Percentiles rank a stretch among this genome's conserved stretches.
phyloP scores from a whole-genome alignment of 2,888 invertebrate genomes.

The Rotaria macrura region DNA sequence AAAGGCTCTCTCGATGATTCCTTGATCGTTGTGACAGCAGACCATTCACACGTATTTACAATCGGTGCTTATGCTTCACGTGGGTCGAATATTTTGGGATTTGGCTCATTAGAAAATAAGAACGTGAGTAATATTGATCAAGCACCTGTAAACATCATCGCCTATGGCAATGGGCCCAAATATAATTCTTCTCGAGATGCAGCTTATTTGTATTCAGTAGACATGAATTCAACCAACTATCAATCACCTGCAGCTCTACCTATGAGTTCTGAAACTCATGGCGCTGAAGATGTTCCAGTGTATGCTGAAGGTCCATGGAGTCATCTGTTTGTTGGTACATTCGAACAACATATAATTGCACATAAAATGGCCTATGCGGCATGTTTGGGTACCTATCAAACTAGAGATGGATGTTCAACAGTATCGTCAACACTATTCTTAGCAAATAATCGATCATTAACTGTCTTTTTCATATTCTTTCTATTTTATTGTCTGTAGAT shows the following conservation, averaged over 20 bases:
- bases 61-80: slow-evolving; percentile 27
- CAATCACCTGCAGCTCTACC: slow-evolving; percentile 38
- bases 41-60: slow-evolving; percentile 34
- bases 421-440: no score
- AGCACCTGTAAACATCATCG: not conserved
- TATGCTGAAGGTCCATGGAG: slow-evolving; percentile 72
- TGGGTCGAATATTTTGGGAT: slow-evolving; percentile 27
- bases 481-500: no score
- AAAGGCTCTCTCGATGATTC: slow-evolving; percentile 3
- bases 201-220: not conserved
- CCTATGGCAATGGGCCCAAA: slow-evolving; percentile 32
- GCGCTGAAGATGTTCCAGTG: slow-evolving; percentile 68
- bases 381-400: slow-evolving; percentile 21
- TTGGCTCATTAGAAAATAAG: not conserved
- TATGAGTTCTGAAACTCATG: slow-evolving; percentile 45
- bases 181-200: not conserved
- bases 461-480: no score
- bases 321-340: slow-evolving; percentile 68
- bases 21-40: slow-evolving; percentile 27
- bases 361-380: slow-evolving; percentile 65
- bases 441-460: no score
- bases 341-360: slow-evolving; percentile 79
- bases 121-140: not conserved
- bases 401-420: not conserved
- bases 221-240: slow-evolving; percentile 34